Percentiles rank a stretch among this genome's conserved stretches.
These are phyloP conservation scores for Epinephelus lanceolatus DNA, from an alignment of 2,113 vertebrate species.

Conservation along the genomic window DNA sequence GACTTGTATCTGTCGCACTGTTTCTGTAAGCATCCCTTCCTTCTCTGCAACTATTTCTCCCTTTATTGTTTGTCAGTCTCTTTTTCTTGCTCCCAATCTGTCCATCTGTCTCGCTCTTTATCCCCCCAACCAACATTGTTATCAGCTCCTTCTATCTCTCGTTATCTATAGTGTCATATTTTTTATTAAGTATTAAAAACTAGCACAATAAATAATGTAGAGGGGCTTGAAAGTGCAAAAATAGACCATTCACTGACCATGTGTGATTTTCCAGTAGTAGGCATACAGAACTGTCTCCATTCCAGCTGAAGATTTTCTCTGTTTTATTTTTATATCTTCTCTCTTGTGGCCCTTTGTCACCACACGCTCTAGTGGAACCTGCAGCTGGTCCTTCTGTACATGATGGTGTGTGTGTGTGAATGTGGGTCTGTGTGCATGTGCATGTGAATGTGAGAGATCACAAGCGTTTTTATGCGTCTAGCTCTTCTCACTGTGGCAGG, in stretches of 20 bases:
- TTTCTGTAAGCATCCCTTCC: background rate
- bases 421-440: background rate
- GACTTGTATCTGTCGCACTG: constrained; percentile 1
- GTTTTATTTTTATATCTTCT: background rate
- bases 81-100: constrained; percentile 17
- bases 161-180: constrained; percentile 11
- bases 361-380: background rate
- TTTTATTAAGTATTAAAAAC: constrained; percentile 14
- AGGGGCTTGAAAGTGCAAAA: constrained; percentile 24
- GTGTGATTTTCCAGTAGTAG: constrained; percentile 1
- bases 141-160: background rate
- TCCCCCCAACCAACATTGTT: constrained; percentile 12
- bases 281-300: constrained; percentile 2
- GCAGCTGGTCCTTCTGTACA: constrained; percentile 18
- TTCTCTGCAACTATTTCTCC: background rate
- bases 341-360: constrained; percentile 9
- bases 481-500: constrained; percentile 23
- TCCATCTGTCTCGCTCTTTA: background rate
- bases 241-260: constrained; percentile 12
- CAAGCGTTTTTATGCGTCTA: constrained; percentile 11
- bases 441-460: constrained; percentile 2
- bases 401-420: background rate
- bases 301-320: background rate
- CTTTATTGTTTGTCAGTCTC: background rate
- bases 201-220: constrained; percentile 9